Conservation (phyloP, 2,113 vertebrate species). For the Ameiurus melas region DNA sequence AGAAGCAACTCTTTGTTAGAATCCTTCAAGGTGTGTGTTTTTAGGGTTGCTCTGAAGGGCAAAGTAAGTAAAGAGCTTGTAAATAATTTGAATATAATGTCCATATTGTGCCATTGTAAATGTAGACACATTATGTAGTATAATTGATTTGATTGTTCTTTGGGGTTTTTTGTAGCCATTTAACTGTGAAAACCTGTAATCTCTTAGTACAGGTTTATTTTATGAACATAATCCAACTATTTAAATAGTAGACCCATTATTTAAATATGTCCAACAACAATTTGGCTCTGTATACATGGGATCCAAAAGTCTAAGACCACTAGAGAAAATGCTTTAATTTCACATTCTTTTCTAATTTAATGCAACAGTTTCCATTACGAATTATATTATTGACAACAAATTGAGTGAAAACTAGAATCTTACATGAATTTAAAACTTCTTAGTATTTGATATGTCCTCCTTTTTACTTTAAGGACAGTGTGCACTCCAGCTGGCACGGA, state of each 20-base stretch:
- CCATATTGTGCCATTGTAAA: neutral
- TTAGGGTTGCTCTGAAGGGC: slow-evolving; percentile 11
- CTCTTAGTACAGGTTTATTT: neutral
- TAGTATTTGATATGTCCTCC: neutral
- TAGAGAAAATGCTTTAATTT: neutral
- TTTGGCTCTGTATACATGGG: neutral
- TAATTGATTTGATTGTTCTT: neutral
- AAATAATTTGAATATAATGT: neutral
- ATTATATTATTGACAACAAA: too few relatives aligned
- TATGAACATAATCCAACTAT: neutral
- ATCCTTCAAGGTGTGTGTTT: slow-evolving; percentile 29
- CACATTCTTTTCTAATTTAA: neutral
- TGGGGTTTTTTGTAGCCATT: neutral
- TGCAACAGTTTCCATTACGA: neutral
- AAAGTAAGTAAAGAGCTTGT: slow-evolving; percentile 5
- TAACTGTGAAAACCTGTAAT: neutral
- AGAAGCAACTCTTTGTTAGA: slow-evolving; percentile 2
- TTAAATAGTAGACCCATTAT: neutral
- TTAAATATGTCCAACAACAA: neutral
- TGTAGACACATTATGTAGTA: neutral
- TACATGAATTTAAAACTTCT: neutral
- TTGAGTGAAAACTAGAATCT: neutral
- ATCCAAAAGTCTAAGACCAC: neutral
- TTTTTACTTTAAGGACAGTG: neutral
- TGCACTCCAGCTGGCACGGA: neutral